Conservation (phyloP, 92 coral and sea anemone genomes). For the Palythoa caribaeorum region DNA sequence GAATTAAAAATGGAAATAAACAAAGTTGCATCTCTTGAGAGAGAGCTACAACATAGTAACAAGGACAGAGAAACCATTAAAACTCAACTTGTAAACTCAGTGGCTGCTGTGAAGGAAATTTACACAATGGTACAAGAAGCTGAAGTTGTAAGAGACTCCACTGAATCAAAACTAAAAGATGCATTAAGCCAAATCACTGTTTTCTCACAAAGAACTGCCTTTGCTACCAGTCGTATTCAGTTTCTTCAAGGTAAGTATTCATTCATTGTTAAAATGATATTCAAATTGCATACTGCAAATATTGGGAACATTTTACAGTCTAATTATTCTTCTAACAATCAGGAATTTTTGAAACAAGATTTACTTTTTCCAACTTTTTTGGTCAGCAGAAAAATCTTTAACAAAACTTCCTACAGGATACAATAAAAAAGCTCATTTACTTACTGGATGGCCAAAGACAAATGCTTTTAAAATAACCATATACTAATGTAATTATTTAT, state of each 20-base stretch:
- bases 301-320: not conserved
- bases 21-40: constrained; percentile 46
- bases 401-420: not conserved
- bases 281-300: not conserved
- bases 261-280: not conserved
- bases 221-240: constrained; percentile 86
- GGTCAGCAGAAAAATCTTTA: not conserved
- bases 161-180: constrained; percentile 64
- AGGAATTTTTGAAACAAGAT: too few species aligned
- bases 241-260: constrained; percentile 80
- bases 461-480: too few species aligned
- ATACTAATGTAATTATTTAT: too few species aligned
- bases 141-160: constrained; percentile 47
- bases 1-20: constrained; percentile 82
- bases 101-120: constrained; percentile 46
- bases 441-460: too few species aligned
- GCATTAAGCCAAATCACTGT: constrained; percentile 69
- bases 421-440: too few species aligned
- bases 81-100: constrained; percentile 38
- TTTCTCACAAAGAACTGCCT: constrained; percentile 83
- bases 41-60: constrained; percentile 65
- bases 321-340: too few species aligned
- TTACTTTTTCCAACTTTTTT: not conserved
- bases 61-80: constrained; percentile 55
- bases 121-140: constrained; percentile 49